Evolutionary conservation across 2,113 vertebrate genomes (phyloP), one percentile per base, ranked within the genome.

Genomic region (Plestiodon gilberti): DNA sequence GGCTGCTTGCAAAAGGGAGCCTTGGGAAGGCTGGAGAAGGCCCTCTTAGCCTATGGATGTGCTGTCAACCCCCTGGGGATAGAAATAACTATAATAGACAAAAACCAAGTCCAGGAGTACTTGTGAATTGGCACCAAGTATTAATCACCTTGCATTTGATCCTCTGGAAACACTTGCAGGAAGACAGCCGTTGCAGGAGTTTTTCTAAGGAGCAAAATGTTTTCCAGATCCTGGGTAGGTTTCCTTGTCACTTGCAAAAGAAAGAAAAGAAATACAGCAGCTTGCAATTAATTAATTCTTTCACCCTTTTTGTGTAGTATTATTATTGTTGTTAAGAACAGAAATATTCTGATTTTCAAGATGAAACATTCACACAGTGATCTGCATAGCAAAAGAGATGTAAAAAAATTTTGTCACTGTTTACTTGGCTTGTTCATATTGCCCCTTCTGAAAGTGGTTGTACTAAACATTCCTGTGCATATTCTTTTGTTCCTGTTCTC

Each of bases 251-350:
- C 92, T 95, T 79, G 71, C 94, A 89, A 84, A 88, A 95, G 96
- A 95, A 88, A 94, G 92, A 92, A 95, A 92, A 74, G 67, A 93
- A 90, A 92, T n/a, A n/a, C n/a, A 92, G 93, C 91, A 91, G 83
- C 73, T 89, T 94, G 87, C 85, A 92, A 96, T 76, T 95, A 95
- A 94, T 95, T 96, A 96, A 97, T 95, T 89, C 91, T 97, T 98
- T 97, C 98, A 96, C 97, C 98, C 97, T 97, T 96, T 95, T 96
- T 95, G 96, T 96, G 97, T 97, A 97, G 90, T 48, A 48, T 48
- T 48, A 48, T 48, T 48, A 48, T 48, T 48, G 4, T 48, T 48
- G 8, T 48, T 48, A 48, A 48, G 43, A 48, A 48, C 4, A 48
- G 4, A 5, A 5, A 48, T 48, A 48, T 48, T 48, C 43, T 48